phyloP scores from a whole-genome alignment of 2,888 invertebrate genomes.

The Caenorhabditis becei region DNA sequence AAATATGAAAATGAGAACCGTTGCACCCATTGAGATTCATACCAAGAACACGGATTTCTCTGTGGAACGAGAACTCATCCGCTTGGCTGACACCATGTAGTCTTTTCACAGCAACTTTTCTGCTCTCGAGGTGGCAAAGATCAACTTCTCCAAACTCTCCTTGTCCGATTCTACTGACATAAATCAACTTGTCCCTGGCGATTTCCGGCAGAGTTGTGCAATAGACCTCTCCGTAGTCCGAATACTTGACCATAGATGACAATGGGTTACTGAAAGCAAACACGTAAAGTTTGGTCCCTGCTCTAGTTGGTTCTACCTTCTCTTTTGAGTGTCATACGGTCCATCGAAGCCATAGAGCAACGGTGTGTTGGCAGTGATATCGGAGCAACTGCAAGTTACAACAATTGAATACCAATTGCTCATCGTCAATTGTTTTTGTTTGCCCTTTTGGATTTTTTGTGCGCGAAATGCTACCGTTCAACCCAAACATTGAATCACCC shows the following conservation, averaged over 20 bases:
- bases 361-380: slow-evolving; percentile 62
- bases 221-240: slow-evolving; percentile 73
- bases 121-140: slow-evolving; percentile 71
- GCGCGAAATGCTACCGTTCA: slow-evolving; percentile 49
- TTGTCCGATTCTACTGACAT: slow-evolving; percentile 87
- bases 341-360: slow-evolving; percentile 59
- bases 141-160: slow-evolving; percentile 76
- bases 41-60: slow-evolving; percentile 74
- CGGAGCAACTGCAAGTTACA: slow-evolving; percentile 59
- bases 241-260: slow-evolving; percentile 67
- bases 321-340: slow-evolving; percentile 56
- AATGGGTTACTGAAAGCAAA: slow-evolving; percentile 69
- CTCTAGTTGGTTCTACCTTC: too few species aligned
- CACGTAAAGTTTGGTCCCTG: background rate
- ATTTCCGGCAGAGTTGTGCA: slow-evolving; percentile 71
- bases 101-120: slow-evolving; percentile 71
- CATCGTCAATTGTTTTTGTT: slow-evolving; percentile 29
- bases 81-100: slow-evolving; percentile 65
- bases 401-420: slow-evolving; percentile 53
- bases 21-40: background rate
- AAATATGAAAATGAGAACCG: slow-evolving; percentile 9
- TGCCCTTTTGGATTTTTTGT: slow-evolving; percentile 37
- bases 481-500: slow-evolving; percentile 25
- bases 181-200: slow-evolving; percentile 84
- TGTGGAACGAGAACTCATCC: slow-evolving; percentile 72